These are phyloP conservation scores for Protobothrops flavoviridis DNA, from an alignment of 2,113 vertebrate genomes.

Conservation along the genomic window DNA sequence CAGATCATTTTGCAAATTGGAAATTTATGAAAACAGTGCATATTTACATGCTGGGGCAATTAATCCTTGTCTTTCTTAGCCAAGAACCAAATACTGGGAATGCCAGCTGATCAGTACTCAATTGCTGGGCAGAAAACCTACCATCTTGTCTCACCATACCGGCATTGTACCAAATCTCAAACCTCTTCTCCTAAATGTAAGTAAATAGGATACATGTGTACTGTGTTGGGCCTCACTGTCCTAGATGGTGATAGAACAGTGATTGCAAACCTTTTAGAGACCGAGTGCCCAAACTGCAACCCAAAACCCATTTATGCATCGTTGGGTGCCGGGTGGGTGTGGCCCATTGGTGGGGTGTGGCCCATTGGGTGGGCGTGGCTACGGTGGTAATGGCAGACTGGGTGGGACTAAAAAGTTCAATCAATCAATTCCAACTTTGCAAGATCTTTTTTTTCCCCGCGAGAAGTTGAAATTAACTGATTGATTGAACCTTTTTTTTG, in stretches of 20 bases:
- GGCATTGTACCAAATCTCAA: not conserved
- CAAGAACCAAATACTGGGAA: not conserved
- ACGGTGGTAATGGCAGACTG: too few species aligned
- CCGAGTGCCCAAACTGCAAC: too few species aligned
- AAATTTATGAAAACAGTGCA: not conserved
- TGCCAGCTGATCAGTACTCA: not conserved
- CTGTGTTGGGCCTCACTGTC: not conserved
- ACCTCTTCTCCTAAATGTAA: not conserved
- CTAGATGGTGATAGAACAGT: not conserved
- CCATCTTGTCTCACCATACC: not conserved
- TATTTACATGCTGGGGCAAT: not conserved
- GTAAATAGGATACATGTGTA: not conserved
- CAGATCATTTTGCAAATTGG: not conserved
- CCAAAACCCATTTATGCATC: too few species aligned
- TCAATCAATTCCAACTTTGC: too few species aligned
- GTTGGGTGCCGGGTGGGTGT: too few species aligned
- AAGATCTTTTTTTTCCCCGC: too few species aligned
- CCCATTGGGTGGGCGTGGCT: too few species aligned
- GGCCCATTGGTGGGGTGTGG: too few species aligned
- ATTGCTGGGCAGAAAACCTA: not conserved
- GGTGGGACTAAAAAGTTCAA: too few species aligned
- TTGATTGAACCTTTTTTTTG: too few species aligned
- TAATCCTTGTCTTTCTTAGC: not conserved
- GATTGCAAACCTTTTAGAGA: too few species aligned
- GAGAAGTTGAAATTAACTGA: too few species aligned